Base-by-base conservation (phyloP, 2,797 vertebrate species). In the Schizothorax lantsangensis region DNA sequence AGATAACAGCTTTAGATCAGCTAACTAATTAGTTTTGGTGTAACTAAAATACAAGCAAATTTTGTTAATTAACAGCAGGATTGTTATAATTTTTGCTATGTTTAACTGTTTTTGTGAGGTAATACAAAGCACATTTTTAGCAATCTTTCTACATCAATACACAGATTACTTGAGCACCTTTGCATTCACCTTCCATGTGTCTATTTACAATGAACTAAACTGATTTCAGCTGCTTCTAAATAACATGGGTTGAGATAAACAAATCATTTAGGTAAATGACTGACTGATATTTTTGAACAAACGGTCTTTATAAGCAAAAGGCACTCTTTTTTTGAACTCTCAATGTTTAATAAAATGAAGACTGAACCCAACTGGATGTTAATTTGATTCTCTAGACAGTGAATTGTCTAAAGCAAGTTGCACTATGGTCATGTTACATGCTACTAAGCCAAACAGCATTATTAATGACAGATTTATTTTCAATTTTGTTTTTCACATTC, bases 381-480 rank as follows among this genome's bases (percentile, higher is more conserved):
- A 8, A 54, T 11, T 54, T 57, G 1, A 52, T 36, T 38, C 7
- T 69, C 66, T 21, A 69, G 33, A 68, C 59, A 62, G 7, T 19
- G 15, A 26, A 43, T 5, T 19, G 23, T 26, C 23, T 33, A 49
- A 68, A 66, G 15, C n/a, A 73, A 52, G 52, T 72, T 45, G 57
- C n/a, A 73, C n/a, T 45, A 47, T 47, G n/a, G 43, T 47, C 23
- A 17, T 26, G 0, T 45, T 26, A 73, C 12, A 17, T 69, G 14
- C 5, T 8, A 45, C n/a, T 5, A 62, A 49, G 30, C 11, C 62
- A 69, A 69, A 69, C 23, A 43, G 11, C 14, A 52, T 84, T 69
- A 69, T 69, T 78, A 78, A 54, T 15, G 7, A 69, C 6, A 68
- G 10, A 52, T 84, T 84, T 84, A 78, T 84, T 84, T 79, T 2